Evolutionary conservation across 2,888 invertebrate genomes (phyloP).

Genomic region (Tenthredo amoena): DNA sequence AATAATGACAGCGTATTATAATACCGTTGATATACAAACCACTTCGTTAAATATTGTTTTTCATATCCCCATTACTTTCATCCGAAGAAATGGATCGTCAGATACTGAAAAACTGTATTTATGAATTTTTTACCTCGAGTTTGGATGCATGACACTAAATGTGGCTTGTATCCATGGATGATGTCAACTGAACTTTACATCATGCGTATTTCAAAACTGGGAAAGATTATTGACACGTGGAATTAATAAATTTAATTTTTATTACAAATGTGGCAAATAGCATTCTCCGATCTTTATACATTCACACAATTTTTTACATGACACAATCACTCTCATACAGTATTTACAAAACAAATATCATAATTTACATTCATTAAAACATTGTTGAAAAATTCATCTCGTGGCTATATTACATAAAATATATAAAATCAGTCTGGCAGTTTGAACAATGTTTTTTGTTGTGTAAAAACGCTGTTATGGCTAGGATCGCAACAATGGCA

Average conservation of each 20-base stretch:
- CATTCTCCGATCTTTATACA: constrained; percentile 61
- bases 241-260: constrained; percentile 64
- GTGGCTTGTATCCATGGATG: neutral
- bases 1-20: neutral
- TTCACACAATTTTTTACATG: constrained; percentile 67
- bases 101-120: no score
- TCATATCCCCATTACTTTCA: neutral
- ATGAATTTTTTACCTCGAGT: neutral
- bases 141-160: neutral
- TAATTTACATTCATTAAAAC: constrained; percentile 71
- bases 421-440: constrained; percentile 73
- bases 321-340: constrained; percentile 60
- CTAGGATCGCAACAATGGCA: constrained; percentile 60
- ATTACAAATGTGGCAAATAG: constrained; percentile 75
- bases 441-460: constrained; percentile 59
- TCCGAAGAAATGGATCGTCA: neutral
- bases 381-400: constrained; percentile 61
- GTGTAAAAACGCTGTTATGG: constrained; percentile 60
- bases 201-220: neutral
- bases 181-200: neutral
- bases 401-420: constrained; percentile 66
- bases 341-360: constrained; percentile 71
- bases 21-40: neutral
- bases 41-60: neutral
- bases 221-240: neutral